Evolutionary conservation across 2,888 invertebrate species (phyloP), one percentile per base, ranked within the genome.

Genomic region (Coleophora flavipennella): DNA sequence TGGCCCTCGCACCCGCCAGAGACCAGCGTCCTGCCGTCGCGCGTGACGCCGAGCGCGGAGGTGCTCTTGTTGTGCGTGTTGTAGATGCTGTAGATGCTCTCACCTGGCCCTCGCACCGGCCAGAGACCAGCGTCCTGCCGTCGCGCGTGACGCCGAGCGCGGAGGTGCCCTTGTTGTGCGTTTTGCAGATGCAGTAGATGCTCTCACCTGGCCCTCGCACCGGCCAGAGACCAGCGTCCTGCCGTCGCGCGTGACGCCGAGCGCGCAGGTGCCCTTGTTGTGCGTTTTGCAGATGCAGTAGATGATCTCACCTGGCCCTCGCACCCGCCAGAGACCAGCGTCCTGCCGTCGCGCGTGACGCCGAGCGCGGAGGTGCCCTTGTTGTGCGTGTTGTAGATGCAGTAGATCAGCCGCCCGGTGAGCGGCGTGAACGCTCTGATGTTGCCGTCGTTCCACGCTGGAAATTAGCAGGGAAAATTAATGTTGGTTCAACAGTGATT

Each of bases 381-480:
- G 55, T 93, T 92, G 66, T 97, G 97, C 1, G 96, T 95, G 79
- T 95, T 93, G 50, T 91, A 87, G 55, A 97, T 95, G 35, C 90
- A 90, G 77, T 91, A 96, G 49, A 94, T 89, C 9, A 93, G 81
- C 26, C 91, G 87, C 0, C 96, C 96, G 0, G 91, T 91, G 44
- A 95, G 87, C 0, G 94, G 93, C 0, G 93, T 92, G 66, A 94
- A 95, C 0, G 93, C 89, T 33, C 94, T 86, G 49, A 95, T 92
- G 35, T 90, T 88, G 3, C 93, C 94, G 68, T 94, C 94, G 67
- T 92, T 92, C 94, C 94, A 94, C 0, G 88, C 90, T 88, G 50
- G 0, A 48, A 26, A 3, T 4, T 27, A 13, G 1, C 6, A 4
- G 20, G 20, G n/a, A n/a, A n/a, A n/a, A n/a, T n/a, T n/a, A n/a